Percentiles rank a stretch among this genome's conserved stretches.
phyloP scores from a whole-genome alignment of 2,888 invertebrate genomes.

The Helleia helle region DNA sequence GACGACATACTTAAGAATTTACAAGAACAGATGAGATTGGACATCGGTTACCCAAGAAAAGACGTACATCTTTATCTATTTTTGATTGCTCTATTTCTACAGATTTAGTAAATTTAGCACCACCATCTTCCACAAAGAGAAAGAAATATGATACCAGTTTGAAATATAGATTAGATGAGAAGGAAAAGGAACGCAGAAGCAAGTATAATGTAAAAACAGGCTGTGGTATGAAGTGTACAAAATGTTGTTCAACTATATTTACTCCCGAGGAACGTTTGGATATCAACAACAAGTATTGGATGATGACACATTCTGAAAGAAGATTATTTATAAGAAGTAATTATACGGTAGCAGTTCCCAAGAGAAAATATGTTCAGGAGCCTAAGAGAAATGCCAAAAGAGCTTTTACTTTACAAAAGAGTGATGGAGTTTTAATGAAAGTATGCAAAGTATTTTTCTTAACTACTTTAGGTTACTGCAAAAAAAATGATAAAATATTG shows the following conservation, averaged over 20 bases:
- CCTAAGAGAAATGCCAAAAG: conserved; percentile 2
- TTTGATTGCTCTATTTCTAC: background rate
- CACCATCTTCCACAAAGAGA: no score
- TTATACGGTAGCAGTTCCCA: background rate
- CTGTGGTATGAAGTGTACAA: background rate
- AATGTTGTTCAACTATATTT: background rate
- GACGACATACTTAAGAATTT: conserved; percentile 2
- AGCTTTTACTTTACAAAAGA: conserved; percentile 4
- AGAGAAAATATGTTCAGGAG: background rate
- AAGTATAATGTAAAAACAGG: background rate
- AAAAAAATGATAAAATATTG: background rate
- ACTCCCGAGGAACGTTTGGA: background rate
- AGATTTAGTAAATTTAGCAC: no score
- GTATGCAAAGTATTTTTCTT: conserved; percentile 2
- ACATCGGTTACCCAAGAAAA: background rate
- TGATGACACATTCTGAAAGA: conserved; percentile 2
- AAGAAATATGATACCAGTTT: no score
- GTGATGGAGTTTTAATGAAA: background rate
- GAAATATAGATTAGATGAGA: no score
- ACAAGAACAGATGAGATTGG: conserved; percentile 3
- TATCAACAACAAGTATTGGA: conserved; percentile 1
- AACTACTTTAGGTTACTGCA: background rate
- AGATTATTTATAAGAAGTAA: background rate
- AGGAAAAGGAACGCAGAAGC: no score
- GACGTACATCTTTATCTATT: background rate